These are phyloP conservation scores for Zoanthus solanderi DNA, from an alignment of 92 coral and sea anemone species.

Conservation along the genomic window DNA sequence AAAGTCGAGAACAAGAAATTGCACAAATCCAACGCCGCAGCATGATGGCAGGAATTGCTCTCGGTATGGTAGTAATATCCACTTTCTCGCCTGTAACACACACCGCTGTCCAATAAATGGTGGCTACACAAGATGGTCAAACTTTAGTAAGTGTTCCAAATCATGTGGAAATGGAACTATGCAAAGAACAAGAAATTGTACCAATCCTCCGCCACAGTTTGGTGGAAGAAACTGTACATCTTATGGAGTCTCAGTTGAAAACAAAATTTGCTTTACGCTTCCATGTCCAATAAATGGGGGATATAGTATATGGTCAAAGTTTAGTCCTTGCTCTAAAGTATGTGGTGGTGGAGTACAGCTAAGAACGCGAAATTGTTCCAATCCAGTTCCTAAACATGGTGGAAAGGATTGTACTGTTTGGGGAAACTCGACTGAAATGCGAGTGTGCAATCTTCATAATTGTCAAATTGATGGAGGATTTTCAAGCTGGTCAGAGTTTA, in stretches of 20 bases:
- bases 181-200: conserved; percentile 73
- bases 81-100: conserved; percentile 61
- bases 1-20: conserved; percentile 63
- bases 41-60: conserved; percentile 80
- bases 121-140: conserved; percentile 77
- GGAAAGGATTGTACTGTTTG: conserved; percentile 51
- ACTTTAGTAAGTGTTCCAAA: conserved; percentile 64
- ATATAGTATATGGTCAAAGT: conserved; percentile 61
- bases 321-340: conserved; percentile 50
- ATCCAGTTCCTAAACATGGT: conserved; percentile 62
- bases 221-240: conserved; percentile 82
- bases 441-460: conserved; percentile 56
- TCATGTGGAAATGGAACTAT: conserved; percentile 83
- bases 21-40: conserved; percentile 77
- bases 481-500: conserved; percentile 71
- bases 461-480: conserved; percentile 79
- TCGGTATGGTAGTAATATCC: conserved; percentile 64
- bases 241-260: conserved; percentile 68
- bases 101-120: conserved; percentile 86
- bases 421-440: conserved; percentile 40
- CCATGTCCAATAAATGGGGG: conserved; percentile 82
- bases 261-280: conserved; percentile 56
- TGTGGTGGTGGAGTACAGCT: conserved; percentile 60
- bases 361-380: conserved; percentile 61
- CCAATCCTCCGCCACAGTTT: conserved; percentile 77